These are phyloP conservation scores for Allygus modestus DNA, from an alignment of 2,888 invertebrate species.

Conservation along the genomic window DNA sequence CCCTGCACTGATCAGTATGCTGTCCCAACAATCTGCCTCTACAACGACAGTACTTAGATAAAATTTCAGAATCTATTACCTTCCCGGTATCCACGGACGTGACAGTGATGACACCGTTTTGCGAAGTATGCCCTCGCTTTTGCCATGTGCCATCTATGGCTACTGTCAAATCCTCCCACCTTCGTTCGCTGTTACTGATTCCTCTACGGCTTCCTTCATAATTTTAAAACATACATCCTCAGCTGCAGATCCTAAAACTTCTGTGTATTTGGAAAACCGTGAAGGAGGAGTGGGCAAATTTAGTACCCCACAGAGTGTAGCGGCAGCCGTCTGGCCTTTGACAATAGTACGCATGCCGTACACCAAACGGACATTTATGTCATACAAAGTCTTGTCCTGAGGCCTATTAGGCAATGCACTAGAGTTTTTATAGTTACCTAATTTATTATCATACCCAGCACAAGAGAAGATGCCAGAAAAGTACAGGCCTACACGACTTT, in stretches of 20 bases:
- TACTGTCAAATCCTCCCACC: slow-evolving; percentile 1
- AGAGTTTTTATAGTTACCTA: neutral
- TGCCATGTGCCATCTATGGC: neutral
- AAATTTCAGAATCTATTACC: slow-evolving; percentile 33
- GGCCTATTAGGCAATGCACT: neutral
- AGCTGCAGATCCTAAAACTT: neutral
- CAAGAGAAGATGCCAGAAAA: no score
- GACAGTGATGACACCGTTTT: neutral
- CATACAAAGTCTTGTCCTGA: neutral
- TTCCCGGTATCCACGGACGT: neutral
- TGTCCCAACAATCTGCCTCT: slow-evolving; percentile 14
- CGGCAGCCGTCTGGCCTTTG: slow-evolving; percentile 9
- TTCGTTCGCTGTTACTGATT: neutral
- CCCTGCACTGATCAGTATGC: slow-evolving; percentile 25
- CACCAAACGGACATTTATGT: no score
- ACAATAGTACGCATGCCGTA: neutral
- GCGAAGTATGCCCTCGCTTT: no score
- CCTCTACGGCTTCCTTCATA: no score
- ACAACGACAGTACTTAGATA: neutral
- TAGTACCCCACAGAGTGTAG: neutral
- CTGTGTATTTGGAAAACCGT: slow-evolving; percentile 20
- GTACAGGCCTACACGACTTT: no score
- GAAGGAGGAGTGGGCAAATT: slow-evolving; percentile 1
- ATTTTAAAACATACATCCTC: neutral
- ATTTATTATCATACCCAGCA: no score